Conservation (phyloP, 2,888 invertebrate species). For the Melinaea marsaeus region DNA sequence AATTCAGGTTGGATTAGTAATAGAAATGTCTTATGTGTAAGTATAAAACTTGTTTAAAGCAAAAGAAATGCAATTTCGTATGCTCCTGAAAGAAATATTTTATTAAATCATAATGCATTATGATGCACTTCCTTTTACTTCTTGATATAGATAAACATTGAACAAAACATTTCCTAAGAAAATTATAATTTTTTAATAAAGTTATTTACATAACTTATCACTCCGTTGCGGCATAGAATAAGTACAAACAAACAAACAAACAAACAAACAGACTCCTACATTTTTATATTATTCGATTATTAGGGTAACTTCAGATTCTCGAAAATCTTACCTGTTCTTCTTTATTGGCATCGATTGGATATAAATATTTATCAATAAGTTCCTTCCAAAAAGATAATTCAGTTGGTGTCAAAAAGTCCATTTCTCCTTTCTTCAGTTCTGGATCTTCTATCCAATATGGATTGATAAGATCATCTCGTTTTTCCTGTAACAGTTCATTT, state of each 20-base stretch:
- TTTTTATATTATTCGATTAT: not conserved
- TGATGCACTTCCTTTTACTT: not conserved
- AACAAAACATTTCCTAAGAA: too few relatives aligned
- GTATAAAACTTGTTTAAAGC: conserved; percentile 15
- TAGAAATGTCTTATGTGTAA: conserved; percentile 27
- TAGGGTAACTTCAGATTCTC: too few relatives aligned
- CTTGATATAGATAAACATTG: too few relatives aligned
- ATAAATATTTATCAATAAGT: conserved; percentile 94
- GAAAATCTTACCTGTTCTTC: conserved; percentile 87
- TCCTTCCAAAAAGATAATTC: conserved; percentile 97
- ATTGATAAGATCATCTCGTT: conserved; percentile 90
- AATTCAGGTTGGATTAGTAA: conserved; percentile 67
- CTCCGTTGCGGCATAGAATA: too few relatives aligned
- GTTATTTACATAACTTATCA: too few relatives aligned
- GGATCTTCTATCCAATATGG: conserved; percentile 97
- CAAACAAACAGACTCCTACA: not conserved
- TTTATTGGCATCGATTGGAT: conserved; percentile 95
- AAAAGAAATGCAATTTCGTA: conserved; percentile 15
- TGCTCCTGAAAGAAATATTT: conserved; percentile 46
- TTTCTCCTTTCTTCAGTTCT: conserved; percentile 91
- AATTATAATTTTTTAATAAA: too few relatives aligned
- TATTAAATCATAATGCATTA: conserved; percentile 9
- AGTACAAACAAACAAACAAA: not conserved
- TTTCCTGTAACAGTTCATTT: conserved; percentile 62
- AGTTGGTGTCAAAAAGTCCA: conserved; percentile 89